A percentile compares a stretch with the other conserved stretches of the same genome.
Evolutionary conservation across 1,140 invertebrate species (phyloP).

Genomic region (Phortica variegata): DNA sequence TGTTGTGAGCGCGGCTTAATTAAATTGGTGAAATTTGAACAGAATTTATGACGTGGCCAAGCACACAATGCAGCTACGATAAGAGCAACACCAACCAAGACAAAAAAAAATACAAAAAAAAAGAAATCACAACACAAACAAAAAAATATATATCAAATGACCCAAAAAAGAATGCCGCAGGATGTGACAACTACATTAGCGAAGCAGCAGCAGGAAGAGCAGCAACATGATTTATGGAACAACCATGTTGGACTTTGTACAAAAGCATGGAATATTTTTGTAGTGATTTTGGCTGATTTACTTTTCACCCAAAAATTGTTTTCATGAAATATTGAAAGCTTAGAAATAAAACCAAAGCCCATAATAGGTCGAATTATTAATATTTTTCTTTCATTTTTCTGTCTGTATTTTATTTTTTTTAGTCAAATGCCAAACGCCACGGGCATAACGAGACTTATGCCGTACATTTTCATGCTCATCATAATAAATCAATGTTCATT

Average conservation of each 20-base stretch:
- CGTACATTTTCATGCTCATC: constrained; percentile 8
- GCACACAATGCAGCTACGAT: neutral
- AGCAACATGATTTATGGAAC: constrained; percentile 40
- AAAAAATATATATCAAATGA: too few species aligned
- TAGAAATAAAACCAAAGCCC: neutral
- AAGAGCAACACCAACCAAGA: constrained; percentile 31
- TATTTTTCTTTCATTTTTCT: constrained; percentile 1
- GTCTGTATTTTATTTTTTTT: constrained; percentile 2
- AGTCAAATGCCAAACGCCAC: too few species aligned
- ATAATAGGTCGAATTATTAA: neutral
- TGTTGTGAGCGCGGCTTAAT: constrained; percentile 23
- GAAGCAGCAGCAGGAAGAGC: constrained; percentile 22
- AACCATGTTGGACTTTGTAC: neutral
- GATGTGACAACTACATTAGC: constrained; percentile 44
- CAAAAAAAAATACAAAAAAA: constrained; percentile 36
- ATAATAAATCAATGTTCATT: constrained; percentile 41
- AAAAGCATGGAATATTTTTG: neutral
- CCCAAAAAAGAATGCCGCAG: too few species aligned
- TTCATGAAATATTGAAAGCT: neutral
- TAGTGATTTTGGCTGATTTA: constrained; percentile 18
- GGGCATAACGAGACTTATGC: constrained; percentile 15
- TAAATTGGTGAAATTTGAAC: constrained; percentile 49
- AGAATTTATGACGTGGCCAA: constrained; percentile 33
- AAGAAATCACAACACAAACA: too few species aligned
- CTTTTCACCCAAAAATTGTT: neutral